A percentile compares a stretch with the other conserved stretches of the same genome.
Conservation (phyloP, 2,888 invertebrate species). For the Philonicus albiceps region DNA sequence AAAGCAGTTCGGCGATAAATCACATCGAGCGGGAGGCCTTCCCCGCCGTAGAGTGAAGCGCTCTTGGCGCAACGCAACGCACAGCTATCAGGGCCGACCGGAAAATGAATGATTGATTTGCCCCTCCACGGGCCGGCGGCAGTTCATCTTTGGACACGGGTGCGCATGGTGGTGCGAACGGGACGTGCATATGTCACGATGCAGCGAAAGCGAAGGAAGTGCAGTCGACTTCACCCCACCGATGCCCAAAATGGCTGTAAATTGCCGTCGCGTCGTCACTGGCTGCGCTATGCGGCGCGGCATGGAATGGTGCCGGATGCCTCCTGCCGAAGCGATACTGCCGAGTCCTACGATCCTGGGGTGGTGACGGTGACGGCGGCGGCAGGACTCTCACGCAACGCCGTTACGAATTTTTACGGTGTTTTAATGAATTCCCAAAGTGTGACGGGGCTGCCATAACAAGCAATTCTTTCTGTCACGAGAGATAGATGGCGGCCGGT, state of each 20-base stretch:
- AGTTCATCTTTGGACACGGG: neutral
- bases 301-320: neutral
- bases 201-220: conserved; percentile 26
- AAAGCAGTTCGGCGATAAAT: conserved; percentile 64
- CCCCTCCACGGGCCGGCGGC: conserved; percentile 7
- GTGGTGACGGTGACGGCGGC: too few relatives aligned
- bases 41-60: conserved; percentile 43
- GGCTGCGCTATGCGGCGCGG: conserved; percentile 2
- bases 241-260: conserved; percentile 49
- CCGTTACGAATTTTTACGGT: conserved; percentile 52
- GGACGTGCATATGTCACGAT: neutral
- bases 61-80: neutral
- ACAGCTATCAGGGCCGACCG: neutral
- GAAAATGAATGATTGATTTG: conserved; percentile 30
- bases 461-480: conserved; percentile 50
- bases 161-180: neutral
- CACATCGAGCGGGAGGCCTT: too few relatives aligned
- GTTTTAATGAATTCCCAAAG: conserved; percentile 52
- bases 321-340: neutral
- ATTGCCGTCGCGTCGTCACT: conserved; percentile 38
- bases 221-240: conserved; percentile 46
- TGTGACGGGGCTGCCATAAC: conserved; percentile 53
- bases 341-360: neutral
- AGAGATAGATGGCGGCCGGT: conserved; percentile 10
- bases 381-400: neutral